A percentile compares a stretch with the other conserved stretches of the same genome.
phyloP scores from a whole-genome alignment of 2,888 invertebrate species.

The Polymixis lichenea region DNA sequence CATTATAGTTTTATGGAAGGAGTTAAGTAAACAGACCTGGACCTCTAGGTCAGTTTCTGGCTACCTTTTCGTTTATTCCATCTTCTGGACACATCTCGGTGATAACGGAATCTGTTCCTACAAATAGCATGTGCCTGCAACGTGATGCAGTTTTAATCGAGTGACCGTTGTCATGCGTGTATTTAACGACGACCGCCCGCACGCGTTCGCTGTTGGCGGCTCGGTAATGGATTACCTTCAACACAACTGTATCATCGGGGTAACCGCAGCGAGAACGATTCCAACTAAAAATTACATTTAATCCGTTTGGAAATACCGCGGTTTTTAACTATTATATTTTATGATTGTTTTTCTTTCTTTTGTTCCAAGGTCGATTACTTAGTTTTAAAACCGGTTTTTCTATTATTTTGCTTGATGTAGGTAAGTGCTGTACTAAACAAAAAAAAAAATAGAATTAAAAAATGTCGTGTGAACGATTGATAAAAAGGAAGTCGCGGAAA shows the following conservation, averaged over 20 bases:
- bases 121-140: constrained; percentile 3
- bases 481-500: constrained; percentile 59
- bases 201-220: constrained; percentile 62
- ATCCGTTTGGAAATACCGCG: constrained; percentile 39
- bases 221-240: constrained; percentile 75
- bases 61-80: neutral
- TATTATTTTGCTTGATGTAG: neutral
- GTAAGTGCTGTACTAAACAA: neutral
- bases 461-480: constrained; percentile 55
- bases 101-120: neutral
- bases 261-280: constrained; percentile 70
- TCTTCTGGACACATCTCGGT: neutral
- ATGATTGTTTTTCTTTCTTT: neutral
- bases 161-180: constrained; percentile 57
- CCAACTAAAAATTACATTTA: constrained; percentile 72
- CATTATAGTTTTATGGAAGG: constrained; percentile 77
- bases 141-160: constrained; percentile 55
- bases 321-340: constrained; percentile 25
- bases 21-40: constrained; percentile 64
- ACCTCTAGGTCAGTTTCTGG: constrained; percentile 32
- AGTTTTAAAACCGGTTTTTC: neutral
- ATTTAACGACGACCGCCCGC: constrained; percentile 63
- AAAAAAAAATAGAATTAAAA: constrained; percentile 7
- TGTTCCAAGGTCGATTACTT: neutral
- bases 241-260: constrained; percentile 73